Evolutionary conservation across 1,140 invertebrate genomes (phyloP).

Genomic region (Leptinotarsa lineolata): DNA sequence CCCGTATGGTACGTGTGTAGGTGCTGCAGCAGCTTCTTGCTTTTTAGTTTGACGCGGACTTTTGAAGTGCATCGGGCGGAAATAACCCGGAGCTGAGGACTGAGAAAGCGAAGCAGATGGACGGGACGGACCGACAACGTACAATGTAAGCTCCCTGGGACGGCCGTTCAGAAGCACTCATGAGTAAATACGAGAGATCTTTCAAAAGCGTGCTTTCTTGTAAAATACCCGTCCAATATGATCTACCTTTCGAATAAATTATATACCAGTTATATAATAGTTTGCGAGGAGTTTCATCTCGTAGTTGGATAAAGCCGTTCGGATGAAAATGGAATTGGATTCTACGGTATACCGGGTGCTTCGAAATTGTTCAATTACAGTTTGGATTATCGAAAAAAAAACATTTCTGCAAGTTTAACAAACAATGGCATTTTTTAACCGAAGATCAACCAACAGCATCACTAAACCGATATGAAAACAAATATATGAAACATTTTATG

Average conservation of each 20-base stretch:
- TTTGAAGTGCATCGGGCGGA: constrained; percentile 46
- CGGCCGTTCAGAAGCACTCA: constrained; percentile 45
- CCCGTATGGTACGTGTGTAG: constrained; percentile 16
- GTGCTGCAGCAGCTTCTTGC: constrained; percentile 39
- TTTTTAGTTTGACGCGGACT: constrained; percentile 43
- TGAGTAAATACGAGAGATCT: constrained; percentile 47
- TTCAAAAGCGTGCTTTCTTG: constrained; percentile 35
- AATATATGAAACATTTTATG: too few relatives aligned
- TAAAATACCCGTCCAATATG: constrained; percentile 28
- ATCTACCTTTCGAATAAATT: constrained; percentile 27
- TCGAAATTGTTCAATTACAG: too few relatives aligned
- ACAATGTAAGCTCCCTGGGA: constrained; percentile 37
- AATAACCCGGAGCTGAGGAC: constrained; percentile 42
- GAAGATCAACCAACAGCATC: too few relatives aligned
- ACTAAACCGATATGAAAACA: too few relatives aligned
- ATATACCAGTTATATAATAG: constrained; percentile 19
- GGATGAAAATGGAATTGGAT: background rate
- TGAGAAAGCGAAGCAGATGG: constrained; percentile 46
- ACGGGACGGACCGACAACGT: constrained; percentile 44
- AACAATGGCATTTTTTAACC: too few relatives aligned
- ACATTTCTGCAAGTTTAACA: too few relatives aligned
- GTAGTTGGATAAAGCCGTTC: background rate
- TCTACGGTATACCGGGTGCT: too few relatives aligned
- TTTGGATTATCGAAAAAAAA: too few relatives aligned
- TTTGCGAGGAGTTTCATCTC: constrained; percentile 17